Evolutionary conservation across 92 coral and sea anemone species (phyloP).

Genomic region (Porites lobata): DNA sequence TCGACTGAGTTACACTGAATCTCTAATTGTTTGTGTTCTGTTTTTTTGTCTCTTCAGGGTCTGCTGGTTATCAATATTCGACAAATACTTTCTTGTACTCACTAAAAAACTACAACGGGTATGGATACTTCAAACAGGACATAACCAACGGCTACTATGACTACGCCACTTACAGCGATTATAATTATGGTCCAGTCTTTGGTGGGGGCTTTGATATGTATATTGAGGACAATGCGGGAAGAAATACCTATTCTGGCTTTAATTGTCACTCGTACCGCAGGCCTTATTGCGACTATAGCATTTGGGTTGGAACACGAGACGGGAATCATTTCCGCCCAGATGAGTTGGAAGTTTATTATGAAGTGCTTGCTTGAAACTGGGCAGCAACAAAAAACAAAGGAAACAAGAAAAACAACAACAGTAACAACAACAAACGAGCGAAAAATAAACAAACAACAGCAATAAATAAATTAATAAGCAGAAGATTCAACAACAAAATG

Average conservation of each 20-base stretch:
- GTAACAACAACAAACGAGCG: no score
- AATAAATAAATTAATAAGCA: no score
- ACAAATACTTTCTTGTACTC: conserved; percentile 1
- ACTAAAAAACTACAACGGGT: neutral
- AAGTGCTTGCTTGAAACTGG: neutral
- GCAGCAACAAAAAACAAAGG: no score
- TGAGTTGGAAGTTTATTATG: neutral
- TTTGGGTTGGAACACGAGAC: neutral
- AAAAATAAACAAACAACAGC: no score
- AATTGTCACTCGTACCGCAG: neutral
- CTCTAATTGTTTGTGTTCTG: neutral
- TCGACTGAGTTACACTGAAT: no score
- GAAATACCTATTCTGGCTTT: neutral
- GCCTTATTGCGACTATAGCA: neutral
- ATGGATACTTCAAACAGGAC: conserved; percentile 17
- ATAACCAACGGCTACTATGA: neutral
- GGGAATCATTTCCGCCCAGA: neutral
- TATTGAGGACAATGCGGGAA: neutral
- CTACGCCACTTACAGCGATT: neutral
- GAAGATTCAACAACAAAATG: no score
- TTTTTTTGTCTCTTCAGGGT: neutral
- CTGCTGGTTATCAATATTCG: neutral
- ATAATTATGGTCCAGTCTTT: conserved; percentile 4
- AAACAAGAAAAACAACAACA: no score
- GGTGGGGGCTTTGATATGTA: neutral